Base-by-base conservation (phyloP, 1,140 invertebrate species). In the Onthophagus taurus region DNA sequence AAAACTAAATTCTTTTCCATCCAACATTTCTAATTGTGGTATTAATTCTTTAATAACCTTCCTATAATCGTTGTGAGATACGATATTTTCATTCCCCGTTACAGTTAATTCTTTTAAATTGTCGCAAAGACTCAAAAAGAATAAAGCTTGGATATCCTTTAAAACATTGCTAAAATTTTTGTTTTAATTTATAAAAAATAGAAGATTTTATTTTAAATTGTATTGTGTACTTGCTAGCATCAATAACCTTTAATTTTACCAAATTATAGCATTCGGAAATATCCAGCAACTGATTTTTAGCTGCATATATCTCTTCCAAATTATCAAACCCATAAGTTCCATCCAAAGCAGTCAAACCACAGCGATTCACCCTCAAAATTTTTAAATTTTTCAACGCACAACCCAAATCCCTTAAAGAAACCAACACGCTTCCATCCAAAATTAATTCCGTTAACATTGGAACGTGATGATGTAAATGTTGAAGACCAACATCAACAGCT, bases 331-430 rank as follows among this genome's bases (percentile, higher is more conserved):
- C 79, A 35, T 58, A 74, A 7, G 77, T 71, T 1, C 79, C 78
- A 54, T 83, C 80, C 30, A 83, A 65, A 49, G 67, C 74, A 7
- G 65, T 72, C 12, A 83, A 55, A 0, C 74, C 72, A 51, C 80
- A 83, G 21, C 74, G 70, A 47, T 72, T 74, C n/a, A 82, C 70
- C 46, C 73, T 76, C 11, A 83, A 59, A 30, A 74, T 64, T 61
- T 73, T 66, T 2, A 75, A 58, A 54, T 75, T 71, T 20, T 69
- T 64, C 18, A 83, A 61, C 6, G 71, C 72, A 48, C 72, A 79
- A n/a, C 80, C 80, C 8, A 83, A 64, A 50, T 81, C 80, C 21
- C 79, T 63, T 11, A 83, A 56, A 1, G 77, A 78, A 3, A 66
- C 63, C 0, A 83, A 52, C 14, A 73, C 70, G 49, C 79, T 81